These are phyloP conservation scores for Tipula unca DNA, from an alignment of 2,888 invertebrate species.

Conservation along the genomic window DNA sequence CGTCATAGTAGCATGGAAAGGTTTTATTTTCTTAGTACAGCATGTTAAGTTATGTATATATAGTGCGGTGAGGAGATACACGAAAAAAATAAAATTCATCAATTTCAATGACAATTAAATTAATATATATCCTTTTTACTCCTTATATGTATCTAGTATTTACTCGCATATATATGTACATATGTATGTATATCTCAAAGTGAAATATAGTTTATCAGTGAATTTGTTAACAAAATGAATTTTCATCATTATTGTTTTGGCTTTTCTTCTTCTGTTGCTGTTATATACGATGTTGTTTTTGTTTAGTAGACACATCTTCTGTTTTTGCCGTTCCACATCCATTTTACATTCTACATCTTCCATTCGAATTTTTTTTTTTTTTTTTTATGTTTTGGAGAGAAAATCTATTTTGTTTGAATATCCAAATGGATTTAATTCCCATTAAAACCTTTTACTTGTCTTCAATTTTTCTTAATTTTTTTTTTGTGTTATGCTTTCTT, in stretches of 20 bases:
- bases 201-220: conserved; percentile 14
- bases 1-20: neutral
- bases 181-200: neutral
- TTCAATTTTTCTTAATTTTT: conserved; percentile 3
- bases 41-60: neutral
- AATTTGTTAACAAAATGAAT: conserved; percentile 14
- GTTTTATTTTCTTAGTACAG: neutral
- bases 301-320: neutral
- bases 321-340: neutral
- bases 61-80: neutral
- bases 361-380: neutral
- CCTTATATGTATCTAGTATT: too few species aligned
- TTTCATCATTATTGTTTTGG: conserved; percentile 14
- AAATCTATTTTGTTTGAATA: neutral
- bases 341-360: neutral
- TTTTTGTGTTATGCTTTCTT: neutral
- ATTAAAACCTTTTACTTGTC: conserved; percentile 8
- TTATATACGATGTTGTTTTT: neutral
- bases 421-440: neutral
- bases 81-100: neutral
- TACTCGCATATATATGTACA: neutral
- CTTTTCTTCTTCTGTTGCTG: neutral
- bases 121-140: neutral
- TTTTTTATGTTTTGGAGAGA: neutral
- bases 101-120: conserved; percentile 8